Evolutionary conservation across 2,113 vertebrate species (phyloP).

Genomic region (Python bivittatus): DNA sequence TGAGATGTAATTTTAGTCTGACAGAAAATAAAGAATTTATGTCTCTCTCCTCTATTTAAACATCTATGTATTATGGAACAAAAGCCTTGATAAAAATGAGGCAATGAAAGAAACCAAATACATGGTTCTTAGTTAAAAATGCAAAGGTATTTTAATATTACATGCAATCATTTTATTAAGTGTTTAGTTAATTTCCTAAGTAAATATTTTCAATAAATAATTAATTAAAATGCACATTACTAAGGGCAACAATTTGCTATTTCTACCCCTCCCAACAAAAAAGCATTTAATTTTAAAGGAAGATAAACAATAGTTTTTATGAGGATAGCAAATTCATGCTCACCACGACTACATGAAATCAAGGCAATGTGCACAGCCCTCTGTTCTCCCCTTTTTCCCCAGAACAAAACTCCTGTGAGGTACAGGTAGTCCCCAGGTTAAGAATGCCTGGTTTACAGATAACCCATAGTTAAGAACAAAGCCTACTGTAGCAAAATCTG

Average conservation of each 20-base stretch:
- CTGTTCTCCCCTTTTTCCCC: neutral
- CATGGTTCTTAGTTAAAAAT: neutral
- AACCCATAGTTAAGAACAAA: no score
- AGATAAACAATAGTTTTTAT: neutral
- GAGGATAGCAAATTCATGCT: neutral
- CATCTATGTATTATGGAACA: neutral
- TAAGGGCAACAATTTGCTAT: neutral
- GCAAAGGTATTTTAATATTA: neutral
- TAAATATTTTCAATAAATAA: neutral
- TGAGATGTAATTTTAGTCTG: neutral
- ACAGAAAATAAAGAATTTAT: fast-evolving
- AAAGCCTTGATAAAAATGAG: neutral
- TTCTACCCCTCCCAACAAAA: neutral
- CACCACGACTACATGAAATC: neutral
- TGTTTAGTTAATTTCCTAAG: neutral
- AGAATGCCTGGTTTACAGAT: no score
- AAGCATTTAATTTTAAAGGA: neutral
- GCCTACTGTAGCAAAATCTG: no score
- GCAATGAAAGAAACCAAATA: neutral
- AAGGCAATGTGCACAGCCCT: neutral
- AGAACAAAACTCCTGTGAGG: neutral
- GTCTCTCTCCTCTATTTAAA: neutral
- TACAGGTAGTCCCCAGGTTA: no score
- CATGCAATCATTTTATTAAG: neutral
- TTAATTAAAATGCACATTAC: neutral